Percentiles rank a stretch among this genome's conserved stretches.
Conservation (phyloP, 2,797 vertebrate genomes). For the Clarias laeviceps region DNA sequence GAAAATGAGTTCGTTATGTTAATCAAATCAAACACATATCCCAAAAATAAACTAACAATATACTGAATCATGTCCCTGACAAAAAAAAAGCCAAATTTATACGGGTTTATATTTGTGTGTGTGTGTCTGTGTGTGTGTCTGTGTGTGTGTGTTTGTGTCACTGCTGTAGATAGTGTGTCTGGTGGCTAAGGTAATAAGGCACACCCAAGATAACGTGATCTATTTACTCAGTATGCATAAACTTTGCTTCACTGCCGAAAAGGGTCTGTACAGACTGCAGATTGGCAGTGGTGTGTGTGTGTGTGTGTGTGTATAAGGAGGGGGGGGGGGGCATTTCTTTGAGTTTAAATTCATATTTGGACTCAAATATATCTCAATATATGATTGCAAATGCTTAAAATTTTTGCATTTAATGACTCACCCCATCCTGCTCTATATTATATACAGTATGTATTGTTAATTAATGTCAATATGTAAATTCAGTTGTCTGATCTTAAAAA, state of each 20-base stretch:
- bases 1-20: constrained; percentile 41
- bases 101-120: background rate
- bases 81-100: background rate
- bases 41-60: background rate
- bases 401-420: background rate
- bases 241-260: background rate
- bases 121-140: background rate
- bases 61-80: background rate
- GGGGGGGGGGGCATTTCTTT: background rate
- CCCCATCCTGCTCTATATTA: background rate
- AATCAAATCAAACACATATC: constrained; percentile 20
- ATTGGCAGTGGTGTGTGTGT: background rate
- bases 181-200: constrained; percentile 19
- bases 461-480: no score
- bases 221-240: constrained; percentile 19
- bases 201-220: constrained; percentile 27
- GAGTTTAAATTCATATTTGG: background rate
- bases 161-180: constrained; percentile 9
- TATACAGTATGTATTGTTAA: background rate
- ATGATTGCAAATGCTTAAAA: background rate
- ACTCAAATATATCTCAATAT: background rate
- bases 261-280: constrained; percentile 12
- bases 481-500: no score
- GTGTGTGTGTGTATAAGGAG: no score
- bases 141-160: background rate